Evolutionary conservation across 1,140 invertebrate species (phyloP).

Genomic region (Zaprionus kolodkinae): DNA sequence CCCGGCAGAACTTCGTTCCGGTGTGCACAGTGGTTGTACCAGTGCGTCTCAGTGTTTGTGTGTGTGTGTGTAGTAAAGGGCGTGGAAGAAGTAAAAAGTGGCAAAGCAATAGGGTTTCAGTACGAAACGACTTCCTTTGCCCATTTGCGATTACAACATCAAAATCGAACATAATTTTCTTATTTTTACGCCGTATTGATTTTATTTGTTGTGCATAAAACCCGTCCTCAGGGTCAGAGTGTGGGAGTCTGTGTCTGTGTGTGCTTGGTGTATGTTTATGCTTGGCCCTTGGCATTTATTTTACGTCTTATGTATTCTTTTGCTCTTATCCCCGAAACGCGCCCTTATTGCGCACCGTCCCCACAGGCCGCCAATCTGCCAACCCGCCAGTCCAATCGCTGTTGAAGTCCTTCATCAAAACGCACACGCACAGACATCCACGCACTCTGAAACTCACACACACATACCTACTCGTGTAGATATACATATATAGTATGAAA

Average conservation of each 20-base stretch:
- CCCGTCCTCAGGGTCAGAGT: constrained; percentile 15
- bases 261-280: constrained; percentile 17
- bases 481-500: constrained; percentile 51
- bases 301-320: constrained; percentile 62
- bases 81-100: constrained; percentile 35
- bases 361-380: constrained; percentile 12
- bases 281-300: constrained; percentile 47
- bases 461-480: constrained; percentile 34
- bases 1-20: constrained; percentile 21
- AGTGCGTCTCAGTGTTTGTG: not conserved
- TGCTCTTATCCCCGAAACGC: constrained; percentile 40
- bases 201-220: constrained; percentile 72
- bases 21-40: not conserved
- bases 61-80: constrained; percentile 29
- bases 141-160: constrained; percentile 64
- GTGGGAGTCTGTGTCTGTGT: not conserved
- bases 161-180: constrained; percentile 60
- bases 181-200: constrained; percentile 71
- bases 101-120: constrained; percentile 28
- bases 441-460: constrained; percentile 18
- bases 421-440: constrained; percentile 22
- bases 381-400: constrained; percentile 1
- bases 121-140: constrained; percentile 39
- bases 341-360: constrained; percentile 49
- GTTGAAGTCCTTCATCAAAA: constrained; percentile 55